Conservation (phyloP, 2,797 vertebrate species). For the Malacoraja senta region DNA sequence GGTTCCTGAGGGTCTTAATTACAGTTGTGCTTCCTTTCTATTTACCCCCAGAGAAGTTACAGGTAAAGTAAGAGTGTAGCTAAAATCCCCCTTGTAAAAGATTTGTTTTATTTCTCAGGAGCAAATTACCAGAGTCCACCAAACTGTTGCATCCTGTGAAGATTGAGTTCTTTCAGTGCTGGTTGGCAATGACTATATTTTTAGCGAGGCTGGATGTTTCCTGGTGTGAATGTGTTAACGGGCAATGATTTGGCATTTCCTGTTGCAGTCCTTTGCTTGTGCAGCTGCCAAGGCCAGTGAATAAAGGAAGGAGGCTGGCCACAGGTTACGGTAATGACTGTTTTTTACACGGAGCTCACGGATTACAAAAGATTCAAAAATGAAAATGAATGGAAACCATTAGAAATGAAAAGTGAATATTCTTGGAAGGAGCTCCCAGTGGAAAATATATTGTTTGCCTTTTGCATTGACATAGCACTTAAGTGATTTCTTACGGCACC, state of each 20-base stretch:
- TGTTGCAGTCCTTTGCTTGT: neutral
- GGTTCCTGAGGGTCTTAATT: neutral
- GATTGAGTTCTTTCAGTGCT: neutral
- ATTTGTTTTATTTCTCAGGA: neutral
- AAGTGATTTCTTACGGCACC: neutral
- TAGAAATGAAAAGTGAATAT: neutral
- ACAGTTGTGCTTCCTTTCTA: neutral
- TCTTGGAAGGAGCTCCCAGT: neutral
- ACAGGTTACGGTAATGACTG: neutral
- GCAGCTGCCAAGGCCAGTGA: neutral
- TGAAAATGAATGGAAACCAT: neutral
- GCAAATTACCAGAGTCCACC: neutral
- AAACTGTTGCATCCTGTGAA: neutral
- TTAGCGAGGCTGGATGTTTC: neutral
- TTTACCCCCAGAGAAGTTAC: neutral
- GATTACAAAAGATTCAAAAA: neutral
- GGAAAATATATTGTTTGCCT: neutral
- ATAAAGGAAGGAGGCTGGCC: neutral
- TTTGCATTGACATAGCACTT: neutral
- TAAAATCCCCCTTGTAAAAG: neutral
- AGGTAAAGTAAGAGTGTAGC: neutral
- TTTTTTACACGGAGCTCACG: neutral
- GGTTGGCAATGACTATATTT: neutral
- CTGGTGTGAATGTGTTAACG: neutral
- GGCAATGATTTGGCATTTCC: neutral